phyloP scores from a whole-genome alignment of 2,888 invertebrate species.

The Lampropteryx suffumata region DNA sequence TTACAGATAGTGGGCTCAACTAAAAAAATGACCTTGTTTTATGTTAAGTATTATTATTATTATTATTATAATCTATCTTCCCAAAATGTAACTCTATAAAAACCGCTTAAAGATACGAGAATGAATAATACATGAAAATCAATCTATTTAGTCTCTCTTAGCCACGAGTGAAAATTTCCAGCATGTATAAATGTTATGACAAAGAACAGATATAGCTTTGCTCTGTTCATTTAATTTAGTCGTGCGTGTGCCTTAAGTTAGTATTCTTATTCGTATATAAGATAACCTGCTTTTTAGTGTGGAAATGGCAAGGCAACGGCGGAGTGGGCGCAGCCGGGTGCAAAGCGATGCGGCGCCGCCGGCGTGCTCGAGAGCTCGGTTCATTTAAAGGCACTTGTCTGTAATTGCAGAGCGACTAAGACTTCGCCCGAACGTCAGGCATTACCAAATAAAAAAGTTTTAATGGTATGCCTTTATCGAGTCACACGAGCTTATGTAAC shows the following conservation, averaged over 20 bases:
- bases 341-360: slow-evolving; percentile 75
- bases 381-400: slow-evolving; percentile 82
- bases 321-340: slow-evolving; percentile 68
- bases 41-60: slow-evolving; percentile 72
- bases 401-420: slow-evolving; percentile 80
- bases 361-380: slow-evolving; percentile 81
- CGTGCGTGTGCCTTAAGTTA: no score
- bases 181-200: slow-evolving; percentile 26
- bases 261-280: no score
- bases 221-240: no score
- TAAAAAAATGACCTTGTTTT: slow-evolving; percentile 40
- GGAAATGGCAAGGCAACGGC: slow-evolving; percentile 56
- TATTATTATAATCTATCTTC: no score
- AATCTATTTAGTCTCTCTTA: slow-evolving; percentile 70
- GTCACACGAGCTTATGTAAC: slow-evolving; percentile 41
- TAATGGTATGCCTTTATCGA: slow-evolving; percentile 70
- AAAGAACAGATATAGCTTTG: no score
- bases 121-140: slow-evolving; percentile 80
- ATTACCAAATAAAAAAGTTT: slow-evolving; percentile 76
- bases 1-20: slow-evolving; percentile 29
- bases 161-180: slow-evolving; percentile 56
- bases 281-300: no score
- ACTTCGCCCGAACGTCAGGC: slow-evolving; percentile 66
- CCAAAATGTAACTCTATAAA: slow-evolving; percentile 71
- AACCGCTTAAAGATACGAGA: slow-evolving; percentile 69